Evolutionary conservation across 2,888 invertebrate species (phyloP).

Genomic region (Tetragonisca angustula): DNA sequence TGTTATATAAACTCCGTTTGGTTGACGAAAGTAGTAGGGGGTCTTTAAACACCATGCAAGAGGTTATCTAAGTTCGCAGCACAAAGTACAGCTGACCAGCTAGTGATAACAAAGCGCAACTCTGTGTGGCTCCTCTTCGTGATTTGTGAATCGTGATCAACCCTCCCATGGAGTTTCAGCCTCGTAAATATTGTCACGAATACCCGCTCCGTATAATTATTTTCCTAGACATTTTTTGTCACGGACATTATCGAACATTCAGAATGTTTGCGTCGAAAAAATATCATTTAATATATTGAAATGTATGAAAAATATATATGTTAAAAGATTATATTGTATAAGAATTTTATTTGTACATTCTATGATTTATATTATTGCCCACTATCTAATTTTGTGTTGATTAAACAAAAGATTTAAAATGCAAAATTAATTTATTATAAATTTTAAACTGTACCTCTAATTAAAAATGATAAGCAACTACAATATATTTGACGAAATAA

Average conservation of each 20-base stretch:
- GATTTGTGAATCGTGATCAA: background rate
- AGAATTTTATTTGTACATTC: background rate
- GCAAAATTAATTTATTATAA: background rate
- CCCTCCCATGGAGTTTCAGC: conserved; percentile 38
- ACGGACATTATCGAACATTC: too few relatives aligned
- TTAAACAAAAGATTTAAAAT: background rate
- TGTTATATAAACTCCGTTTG: conserved; percentile 65
- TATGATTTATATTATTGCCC: background rate
- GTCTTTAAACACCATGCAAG: conserved; percentile 51
- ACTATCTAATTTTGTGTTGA: background rate
- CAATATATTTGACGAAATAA: background rate
- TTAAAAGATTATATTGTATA: background rate
- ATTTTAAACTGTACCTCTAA: too few relatives aligned
- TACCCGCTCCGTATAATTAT: conserved; percentile 1
- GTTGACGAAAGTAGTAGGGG: conserved; percentile 54
- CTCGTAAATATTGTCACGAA: conserved; percentile 36
- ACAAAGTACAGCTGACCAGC: conserved; percentile 81
- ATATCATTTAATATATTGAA: too few relatives aligned
- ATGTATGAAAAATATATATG: background rate
- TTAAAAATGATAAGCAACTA: background rate
- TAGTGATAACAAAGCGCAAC: conserved; percentile 69
- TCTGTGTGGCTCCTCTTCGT: conserved; percentile 18
- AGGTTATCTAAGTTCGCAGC: conserved; percentile 82
- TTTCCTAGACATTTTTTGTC: background rate
- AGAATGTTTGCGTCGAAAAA: too few relatives aligned